Evolutionary conservation across 2,113 vertebrate species (phyloP).

Genomic region (Brachypteracias leptosomus): DNA sequence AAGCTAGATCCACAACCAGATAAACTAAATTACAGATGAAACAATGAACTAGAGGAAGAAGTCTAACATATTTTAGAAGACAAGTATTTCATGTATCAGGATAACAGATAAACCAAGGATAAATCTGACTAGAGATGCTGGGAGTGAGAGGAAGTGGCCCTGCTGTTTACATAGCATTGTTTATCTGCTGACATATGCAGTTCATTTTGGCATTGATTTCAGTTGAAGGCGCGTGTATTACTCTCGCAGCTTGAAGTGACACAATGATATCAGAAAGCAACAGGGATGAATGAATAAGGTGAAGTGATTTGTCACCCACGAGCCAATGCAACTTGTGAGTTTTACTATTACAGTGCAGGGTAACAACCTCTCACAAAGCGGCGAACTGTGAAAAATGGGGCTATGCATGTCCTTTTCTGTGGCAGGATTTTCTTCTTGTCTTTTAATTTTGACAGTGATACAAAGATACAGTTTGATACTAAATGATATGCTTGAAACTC

Average conservation of each 20-base stretch:
- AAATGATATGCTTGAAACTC: background rate
- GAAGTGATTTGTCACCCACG: constrained; percentile 45
- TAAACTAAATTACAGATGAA: constrained; percentile 2
- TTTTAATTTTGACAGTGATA: constrained; percentile 20
- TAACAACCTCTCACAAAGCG: background rate
- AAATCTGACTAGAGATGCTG: constrained; percentile 2
- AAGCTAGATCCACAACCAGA: background rate
- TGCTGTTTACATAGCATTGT: constrained; percentile 52
- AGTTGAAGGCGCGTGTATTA: constrained; percentile 35
- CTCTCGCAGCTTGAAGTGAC: constrained; percentile 54
- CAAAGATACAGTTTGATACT: background rate
- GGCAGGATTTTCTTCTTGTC: background rate
- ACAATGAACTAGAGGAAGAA: background rate
- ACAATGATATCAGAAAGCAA: constrained; percentile 59
- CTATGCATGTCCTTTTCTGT: background rate
- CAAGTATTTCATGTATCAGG: background rate
- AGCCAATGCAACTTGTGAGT: constrained; percentile 30
- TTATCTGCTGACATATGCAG: constrained; percentile 60
- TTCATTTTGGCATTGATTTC: constrained; percentile 64
- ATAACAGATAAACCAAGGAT: constrained; percentile 11
- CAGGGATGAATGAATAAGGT: constrained; percentile 43
- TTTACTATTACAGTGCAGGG: background rate
- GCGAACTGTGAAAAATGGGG: constrained; percentile 14
- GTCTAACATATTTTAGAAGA: background rate
- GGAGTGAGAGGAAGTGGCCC: constrained; percentile 23